A percentile compares a stretch with the other conserved stretches of the same genome.
These are phyloP conservation scores for Trichonephila inaurata DNA, from an alignment of 1,140 invertebrate species.

Conservation along the genomic window DNA sequence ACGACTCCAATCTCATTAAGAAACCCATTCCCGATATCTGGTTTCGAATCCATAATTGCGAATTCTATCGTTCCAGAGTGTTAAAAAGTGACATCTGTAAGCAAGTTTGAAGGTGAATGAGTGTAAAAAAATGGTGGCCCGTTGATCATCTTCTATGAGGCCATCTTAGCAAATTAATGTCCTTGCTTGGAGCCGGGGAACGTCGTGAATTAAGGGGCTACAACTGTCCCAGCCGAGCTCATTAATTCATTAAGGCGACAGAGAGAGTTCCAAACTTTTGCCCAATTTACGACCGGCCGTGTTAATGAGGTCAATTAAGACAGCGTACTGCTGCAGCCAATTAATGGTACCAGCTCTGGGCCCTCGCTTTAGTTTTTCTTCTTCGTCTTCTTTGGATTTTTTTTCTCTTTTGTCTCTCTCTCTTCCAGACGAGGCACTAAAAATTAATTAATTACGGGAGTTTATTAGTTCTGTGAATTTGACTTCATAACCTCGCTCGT, in stretches of 20 bases:
- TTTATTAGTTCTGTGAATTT: constrained; percentile 75
- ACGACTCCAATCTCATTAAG: neutral
- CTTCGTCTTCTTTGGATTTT: constrained; percentile 31
- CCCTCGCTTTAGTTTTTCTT: constrained; percentile 8
- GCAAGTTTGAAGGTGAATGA: constrained; percentile 23
- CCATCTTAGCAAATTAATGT: constrained; percentile 65
- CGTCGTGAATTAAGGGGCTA: constrained; percentile 57
- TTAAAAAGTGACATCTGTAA: constrained; percentile 45
- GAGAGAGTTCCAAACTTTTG: constrained; percentile 60
- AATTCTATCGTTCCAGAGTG: neutral
- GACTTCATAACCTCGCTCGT: constrained; percentile 74
- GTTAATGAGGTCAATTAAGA: constrained; percentile 76
- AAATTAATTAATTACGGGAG: constrained; percentile 74
- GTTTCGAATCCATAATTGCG: neutral
- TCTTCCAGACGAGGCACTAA: constrained; percentile 32
- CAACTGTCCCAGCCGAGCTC: constrained; percentile 51
- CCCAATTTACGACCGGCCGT: constrained; percentile 70
- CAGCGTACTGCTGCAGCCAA: constrained; percentile 60
- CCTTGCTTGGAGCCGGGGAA: constrained; percentile 37
- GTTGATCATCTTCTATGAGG: constrained; percentile 19
- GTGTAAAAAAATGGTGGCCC: constrained; percentile 8
- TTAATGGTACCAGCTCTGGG: constrained; percentile 63
- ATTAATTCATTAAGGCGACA: constrained; percentile 74
- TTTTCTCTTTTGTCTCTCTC: constrained; percentile 29
- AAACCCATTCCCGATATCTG: neutral